A percentile compares a stretch with the other conserved stretches of the same genome.
These are phyloP conservation scores for Oncorhynchus nerka DNA, from an alignment of 2,113 vertebrate genomes.

Conservation along the genomic window DNA sequence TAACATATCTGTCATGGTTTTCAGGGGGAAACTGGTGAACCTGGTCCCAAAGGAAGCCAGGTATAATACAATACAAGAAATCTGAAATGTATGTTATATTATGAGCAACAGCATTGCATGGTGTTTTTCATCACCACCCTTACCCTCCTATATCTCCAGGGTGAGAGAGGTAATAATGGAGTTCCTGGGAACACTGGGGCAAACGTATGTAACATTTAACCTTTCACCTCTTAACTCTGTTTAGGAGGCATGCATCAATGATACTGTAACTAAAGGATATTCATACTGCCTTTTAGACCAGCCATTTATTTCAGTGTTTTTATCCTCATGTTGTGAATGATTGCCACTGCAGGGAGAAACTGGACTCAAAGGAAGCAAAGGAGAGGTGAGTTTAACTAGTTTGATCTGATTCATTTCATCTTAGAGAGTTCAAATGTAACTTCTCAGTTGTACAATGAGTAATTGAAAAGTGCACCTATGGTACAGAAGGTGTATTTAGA, in stretches of 20 bases:
- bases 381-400: conserved; percentile 14
- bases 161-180: conserved; percentile 13
- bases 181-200: conserved; percentile 9
- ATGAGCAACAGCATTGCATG: not conserved
- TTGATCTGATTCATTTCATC: too few relatives aligned
- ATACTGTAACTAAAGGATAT: not conserved
- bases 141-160: conserved; percentile 10
- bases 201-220: not conserved
- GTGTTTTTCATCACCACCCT: not conserved
- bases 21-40: conserved; percentile 24
- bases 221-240: not conserved
- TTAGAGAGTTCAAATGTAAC: not conserved
- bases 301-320: not conserved
- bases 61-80: not conserved
- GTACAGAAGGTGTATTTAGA: too few relatives aligned
- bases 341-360: conserved; percentile 6
- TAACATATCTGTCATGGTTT: not conserved
- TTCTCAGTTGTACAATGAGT: not conserved
- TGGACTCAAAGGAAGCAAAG: conserved; percentile 22
- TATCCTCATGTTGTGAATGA: not conserved
- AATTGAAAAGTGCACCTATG: not conserved
- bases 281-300: not conserved
- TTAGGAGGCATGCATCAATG: not conserved
- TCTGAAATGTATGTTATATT: not conserved
- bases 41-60: conserved; percentile 26